phyloP scores from a whole-genome alignment of 2,797 vertebrate genomes.

The Alfaro cultratus region DNA sequence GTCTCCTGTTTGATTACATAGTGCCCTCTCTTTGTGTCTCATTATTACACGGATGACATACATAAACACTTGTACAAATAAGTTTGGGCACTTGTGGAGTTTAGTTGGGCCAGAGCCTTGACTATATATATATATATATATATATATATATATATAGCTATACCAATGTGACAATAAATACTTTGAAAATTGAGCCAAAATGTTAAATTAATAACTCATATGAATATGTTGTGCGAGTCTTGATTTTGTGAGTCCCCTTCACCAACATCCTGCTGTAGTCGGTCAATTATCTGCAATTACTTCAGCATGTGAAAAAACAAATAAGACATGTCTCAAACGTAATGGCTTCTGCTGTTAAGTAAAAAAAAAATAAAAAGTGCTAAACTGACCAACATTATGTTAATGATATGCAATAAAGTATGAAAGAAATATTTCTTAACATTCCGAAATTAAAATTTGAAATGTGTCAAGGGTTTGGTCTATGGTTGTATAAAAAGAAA shows the following conservation, averaged over 20 bases:
- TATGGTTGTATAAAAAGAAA: background rate
- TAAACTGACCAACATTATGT: background rate
- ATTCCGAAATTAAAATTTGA: background rate
- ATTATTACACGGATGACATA: constrained; percentile 73
- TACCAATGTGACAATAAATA: background rate
- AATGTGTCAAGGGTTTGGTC: background rate
- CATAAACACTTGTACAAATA: constrained; percentile 30
- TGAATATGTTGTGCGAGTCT: background rate
- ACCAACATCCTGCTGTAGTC: background rate
- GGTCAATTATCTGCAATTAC: background rate
- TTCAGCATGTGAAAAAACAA: background rate
- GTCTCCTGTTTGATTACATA: constrained; percentile 76
- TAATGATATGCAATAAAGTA: background rate
- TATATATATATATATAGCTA: background rate
- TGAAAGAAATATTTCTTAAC: background rate
- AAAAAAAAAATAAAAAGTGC: background rate
- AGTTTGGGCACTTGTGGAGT: background rate
- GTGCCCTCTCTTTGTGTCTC: constrained; percentile 66
- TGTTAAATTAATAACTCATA: background rate
- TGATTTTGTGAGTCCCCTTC: background rate
- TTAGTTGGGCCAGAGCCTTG: background rate
- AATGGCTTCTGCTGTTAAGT: background rate
- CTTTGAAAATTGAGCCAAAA: background rate
- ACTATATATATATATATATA: background rate
- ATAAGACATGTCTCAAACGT: background rate